phyloP scores from a whole-genome alignment of 2,888 invertebrate genomes.

The Nemapogon koenigi region DNA sequence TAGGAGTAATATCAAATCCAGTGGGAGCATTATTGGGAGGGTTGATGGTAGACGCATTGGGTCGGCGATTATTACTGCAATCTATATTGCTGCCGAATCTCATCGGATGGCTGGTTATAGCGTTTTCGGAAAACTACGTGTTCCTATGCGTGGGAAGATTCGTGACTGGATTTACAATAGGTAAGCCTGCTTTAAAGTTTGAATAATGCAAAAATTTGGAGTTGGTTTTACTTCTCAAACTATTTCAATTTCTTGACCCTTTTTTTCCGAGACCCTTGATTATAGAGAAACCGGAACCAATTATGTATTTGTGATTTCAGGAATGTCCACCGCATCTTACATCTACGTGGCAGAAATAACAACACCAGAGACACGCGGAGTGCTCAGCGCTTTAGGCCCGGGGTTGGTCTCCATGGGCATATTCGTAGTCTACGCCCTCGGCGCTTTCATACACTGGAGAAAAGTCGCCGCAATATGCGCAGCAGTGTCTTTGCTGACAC shows the following conservation, averaged over 20 bases:
- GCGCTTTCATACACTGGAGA: slow-evolving; percentile 72
- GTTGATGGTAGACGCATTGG: slow-evolving; percentile 70
- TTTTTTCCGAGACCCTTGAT: too few relatives aligned
- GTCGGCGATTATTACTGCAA: slow-evolving; percentile 69
- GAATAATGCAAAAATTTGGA: too few relatives aligned
- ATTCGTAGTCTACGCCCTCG: slow-evolving; percentile 71
- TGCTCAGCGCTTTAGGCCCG: slow-evolving; percentile 73
- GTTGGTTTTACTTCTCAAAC: too few relatives aligned
- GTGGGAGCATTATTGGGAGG: slow-evolving; percentile 74
- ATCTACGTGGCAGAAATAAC: slow-evolving; percentile 75
- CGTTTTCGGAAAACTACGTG: slow-evolving; percentile 66
- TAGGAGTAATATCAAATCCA: slow-evolving; percentile 76
- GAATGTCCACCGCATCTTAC: slow-evolving; percentile 73
- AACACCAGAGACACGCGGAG: slow-evolving; percentile 70
- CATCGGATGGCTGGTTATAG: slow-evolving; percentile 73
- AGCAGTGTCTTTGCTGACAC: slow-evolving; percentile 60
- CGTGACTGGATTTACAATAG: slow-evolving; percentile 73
- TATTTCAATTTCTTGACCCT: too few relatives aligned
- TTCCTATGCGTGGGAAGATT: slow-evolving; percentile 72
- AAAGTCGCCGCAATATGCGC: slow-evolving; percentile 70
- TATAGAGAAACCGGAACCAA: too few relatives aligned
- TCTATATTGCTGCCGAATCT: slow-evolving; percentile 72
- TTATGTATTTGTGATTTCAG: slow-evolving; percentile 52
- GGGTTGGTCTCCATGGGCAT: slow-evolving; percentile 76
- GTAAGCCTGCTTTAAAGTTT: too few relatives aligned